Conservation (phyloP, 2,888 invertebrate genomes). For the Myopa tessellatipennis region DNA sequence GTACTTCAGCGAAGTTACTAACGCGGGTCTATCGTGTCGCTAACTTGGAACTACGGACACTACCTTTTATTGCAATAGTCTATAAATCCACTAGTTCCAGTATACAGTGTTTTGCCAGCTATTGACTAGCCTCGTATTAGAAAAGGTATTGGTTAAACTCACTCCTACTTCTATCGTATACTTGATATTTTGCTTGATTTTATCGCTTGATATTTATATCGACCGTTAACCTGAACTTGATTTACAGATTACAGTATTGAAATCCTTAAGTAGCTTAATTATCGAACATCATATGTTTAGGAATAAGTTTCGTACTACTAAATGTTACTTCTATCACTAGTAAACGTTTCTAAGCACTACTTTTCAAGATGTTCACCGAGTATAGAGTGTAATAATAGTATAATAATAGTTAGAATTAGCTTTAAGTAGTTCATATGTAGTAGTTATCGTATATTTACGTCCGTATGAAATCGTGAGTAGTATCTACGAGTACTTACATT, state of each 20-base stretch:
- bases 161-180: neutral
- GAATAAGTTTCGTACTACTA: neutral
- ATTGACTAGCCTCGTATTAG: too few species aligned
- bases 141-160: neutral
- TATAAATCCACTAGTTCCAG: neutral
- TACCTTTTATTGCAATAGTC: neutral
- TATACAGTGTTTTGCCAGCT: too few species aligned
- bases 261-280: neutral
- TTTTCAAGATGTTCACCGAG: neutral
- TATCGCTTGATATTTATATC: neutral
- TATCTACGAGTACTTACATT: too few species aligned
- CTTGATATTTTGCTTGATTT: neutral
- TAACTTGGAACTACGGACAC: neutral
- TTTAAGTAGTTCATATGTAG: conserved; percentile 38
- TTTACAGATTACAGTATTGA: too few species aligned
- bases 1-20: conserved; percentile 7
- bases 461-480: neutral
- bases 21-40: neutral
- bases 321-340: neutral
- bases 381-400: neutral
- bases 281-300: neutral
- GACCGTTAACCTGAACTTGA: too few species aligned
- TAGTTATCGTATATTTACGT: neutral
- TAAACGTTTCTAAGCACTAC: neutral
- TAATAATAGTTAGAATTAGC: conserved; percentile 50